Evolutionary conservation across 2,888 invertebrate species (phyloP).

Genomic region (Aphodius granarius): DNA sequence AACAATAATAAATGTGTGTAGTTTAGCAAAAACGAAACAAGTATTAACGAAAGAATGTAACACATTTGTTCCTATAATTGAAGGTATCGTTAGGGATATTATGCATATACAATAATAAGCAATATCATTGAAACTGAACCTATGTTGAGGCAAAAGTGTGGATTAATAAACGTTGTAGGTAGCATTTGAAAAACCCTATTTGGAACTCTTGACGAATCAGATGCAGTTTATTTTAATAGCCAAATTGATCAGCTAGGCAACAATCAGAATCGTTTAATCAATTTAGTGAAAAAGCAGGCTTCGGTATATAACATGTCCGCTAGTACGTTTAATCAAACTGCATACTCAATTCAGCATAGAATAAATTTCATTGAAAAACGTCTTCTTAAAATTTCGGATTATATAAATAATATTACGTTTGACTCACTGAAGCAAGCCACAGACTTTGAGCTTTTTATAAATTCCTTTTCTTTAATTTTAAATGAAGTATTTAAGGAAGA

Average conservation of each 20-base stretch:
- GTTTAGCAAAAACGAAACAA: background rate
- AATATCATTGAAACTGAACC: background rate
- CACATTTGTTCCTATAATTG: background rate
- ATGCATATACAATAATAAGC: background rate
- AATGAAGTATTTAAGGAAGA: background rate
- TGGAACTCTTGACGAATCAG: background rate
- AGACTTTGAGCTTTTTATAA: constrained; percentile 1
- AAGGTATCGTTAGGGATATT: background rate
- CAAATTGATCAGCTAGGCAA: background rate
- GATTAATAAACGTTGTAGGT: background rate
- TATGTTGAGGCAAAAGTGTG: background rate
- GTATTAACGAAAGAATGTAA: background rate
- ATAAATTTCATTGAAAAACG: background rate
- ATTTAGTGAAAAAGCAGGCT: background rate
- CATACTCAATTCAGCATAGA: background rate
- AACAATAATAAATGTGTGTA: background rate
- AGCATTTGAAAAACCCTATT: background rate
- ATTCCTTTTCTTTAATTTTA: background rate
- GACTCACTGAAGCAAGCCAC: background rate
- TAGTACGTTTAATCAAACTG: background rate
- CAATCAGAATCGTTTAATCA: constrained; percentile 1
- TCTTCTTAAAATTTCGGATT: background rate
- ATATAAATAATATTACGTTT: background rate
- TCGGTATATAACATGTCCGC: background rate
- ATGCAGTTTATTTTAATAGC: background rate